Evolutionary conservation across 2,797 vertebrate genomes (phyloP), one percentile per base, ranked within the genome.

Genomic region (Lophotriccus pileatus): DNA sequence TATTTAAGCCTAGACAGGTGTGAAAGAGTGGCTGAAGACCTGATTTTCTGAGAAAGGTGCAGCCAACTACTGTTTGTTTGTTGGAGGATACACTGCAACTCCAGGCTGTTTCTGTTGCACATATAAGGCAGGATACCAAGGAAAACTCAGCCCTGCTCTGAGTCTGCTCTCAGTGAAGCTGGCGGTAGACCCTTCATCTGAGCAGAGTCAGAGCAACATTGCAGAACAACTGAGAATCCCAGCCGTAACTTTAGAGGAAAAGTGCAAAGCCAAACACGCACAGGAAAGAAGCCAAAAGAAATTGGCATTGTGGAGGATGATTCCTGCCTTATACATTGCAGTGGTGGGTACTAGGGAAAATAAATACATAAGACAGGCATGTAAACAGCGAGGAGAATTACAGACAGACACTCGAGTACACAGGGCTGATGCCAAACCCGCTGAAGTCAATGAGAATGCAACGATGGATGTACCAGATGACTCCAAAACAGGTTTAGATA

Each of bases 271-370:
- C 82, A 95, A 94, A 95, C 92, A 94, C 0, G 1, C 66, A 62
- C n/a, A 91, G 92, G 93, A 96, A 85, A 63, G 92, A 70, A 94
- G 96, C 95, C 96, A 97, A 89, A 89, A 95, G 84, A 90, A 96
- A 80, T 50, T 96, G 94, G 95, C 93, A 92, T 90, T 94, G 75
- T 93, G 78, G 70, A 93, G 75, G 88, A 93, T 96, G 95, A 96
- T 92, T 95, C 84, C 90, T 95, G 90, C 75, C 67, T 94, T 89
- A 75, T 93, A 64, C 52, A 60, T 77, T 80, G 75, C 95, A 94
- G 86, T 85, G 90, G 32, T 90, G 92, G 81, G 70, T 92, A 92
- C 93, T 12, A 64, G 44, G 81, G 86, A 96, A 97, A 97, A 95
- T 90, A 95, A 95, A 95, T 90, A 90, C 90, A 36, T 89, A 80